These are phyloP conservation scores for Ecliptopera silaceata DNA, from an alignment of 2,888 invertebrate species.

Conservation along the genomic window DNA sequence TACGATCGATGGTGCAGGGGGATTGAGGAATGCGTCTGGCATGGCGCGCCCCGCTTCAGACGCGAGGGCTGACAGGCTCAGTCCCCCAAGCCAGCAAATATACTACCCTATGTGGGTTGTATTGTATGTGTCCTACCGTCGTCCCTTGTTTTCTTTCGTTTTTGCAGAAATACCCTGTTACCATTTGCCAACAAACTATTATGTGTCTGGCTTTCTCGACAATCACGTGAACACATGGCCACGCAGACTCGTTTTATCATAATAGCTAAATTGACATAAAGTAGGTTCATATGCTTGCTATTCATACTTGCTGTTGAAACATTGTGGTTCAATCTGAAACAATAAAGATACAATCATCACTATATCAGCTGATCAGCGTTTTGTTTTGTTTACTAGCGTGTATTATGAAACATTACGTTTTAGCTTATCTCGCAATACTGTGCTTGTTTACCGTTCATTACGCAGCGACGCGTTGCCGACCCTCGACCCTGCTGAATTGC, in stretches of 20 bases:
- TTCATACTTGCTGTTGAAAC: constrained; percentile 28
- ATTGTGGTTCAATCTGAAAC: constrained; percentile 18
- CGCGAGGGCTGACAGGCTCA: constrained; percentile 39
- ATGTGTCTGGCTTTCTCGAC: constrained; percentile 29
- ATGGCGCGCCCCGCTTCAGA: constrained; percentile 38
- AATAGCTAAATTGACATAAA: background rate
- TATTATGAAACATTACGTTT: constrained; percentile 33
- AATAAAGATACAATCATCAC: constrained; percentile 19
- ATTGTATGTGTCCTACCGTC: constrained; percentile 14
- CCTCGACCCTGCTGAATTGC: constrained; percentile 48
- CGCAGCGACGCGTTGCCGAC: constrained; percentile 41
- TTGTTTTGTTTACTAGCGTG: constrained; percentile 24
- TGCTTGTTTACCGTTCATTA: constrained; percentile 43
- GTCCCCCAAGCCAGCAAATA: constrained; percentile 47
- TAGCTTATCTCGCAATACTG: constrained; percentile 38
- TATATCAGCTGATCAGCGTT: constrained; percentile 36
- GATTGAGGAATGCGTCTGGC: constrained; percentile 57
- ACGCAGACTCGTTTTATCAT: constrained; percentile 19
- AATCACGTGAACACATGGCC: constrained; percentile 36
- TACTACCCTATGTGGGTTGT: constrained; percentile 51
- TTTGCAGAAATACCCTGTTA: constrained; percentile 37
- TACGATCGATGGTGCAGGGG: constrained; percentile 62
- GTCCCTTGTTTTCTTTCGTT: constrained; percentile 38
- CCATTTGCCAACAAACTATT: constrained; percentile 21
- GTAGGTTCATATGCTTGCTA: constrained; percentile 21